Conservation (phyloP, 2,797 vertebrate species). For the Lepidocolaptes lacrymiger region DNA sequence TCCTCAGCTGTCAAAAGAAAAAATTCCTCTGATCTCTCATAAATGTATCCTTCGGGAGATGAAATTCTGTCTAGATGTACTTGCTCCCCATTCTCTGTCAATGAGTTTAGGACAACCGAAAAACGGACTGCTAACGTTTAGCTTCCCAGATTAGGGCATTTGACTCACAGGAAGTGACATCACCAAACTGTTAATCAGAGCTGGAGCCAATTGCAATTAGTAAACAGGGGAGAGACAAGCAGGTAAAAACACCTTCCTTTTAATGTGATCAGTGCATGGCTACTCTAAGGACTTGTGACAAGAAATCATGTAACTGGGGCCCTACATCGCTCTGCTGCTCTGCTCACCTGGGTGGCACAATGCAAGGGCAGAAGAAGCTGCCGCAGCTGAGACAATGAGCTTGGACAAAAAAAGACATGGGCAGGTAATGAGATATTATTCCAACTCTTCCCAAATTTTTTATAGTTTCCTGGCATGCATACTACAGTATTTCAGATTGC, state of each 20-base stretch:
- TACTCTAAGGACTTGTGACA: rapidly evolving
- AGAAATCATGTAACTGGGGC: not conserved
- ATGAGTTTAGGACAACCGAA: not conserved
- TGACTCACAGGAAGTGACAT: not conserved
- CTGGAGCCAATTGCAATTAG: not conserved
- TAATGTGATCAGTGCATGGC: not conserved
- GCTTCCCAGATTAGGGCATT: not conserved
- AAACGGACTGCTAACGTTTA: not conserved
- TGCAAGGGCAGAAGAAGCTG: not conserved
- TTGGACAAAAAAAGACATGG: not conserved
- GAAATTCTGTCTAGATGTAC: not conserved
- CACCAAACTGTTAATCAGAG: not conserved
- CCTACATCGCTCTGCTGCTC: not conserved
- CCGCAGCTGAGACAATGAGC: not conserved
- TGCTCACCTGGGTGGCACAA: not conserved
- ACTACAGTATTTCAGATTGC: not conserved
- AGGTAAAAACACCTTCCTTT: not conserved
- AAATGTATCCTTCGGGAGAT: not conserved
- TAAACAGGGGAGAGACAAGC: not conserved
- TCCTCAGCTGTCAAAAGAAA: not conserved
- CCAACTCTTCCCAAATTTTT: not conserved
- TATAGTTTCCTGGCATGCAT: not conserved
- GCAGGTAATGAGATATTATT: not conserved
- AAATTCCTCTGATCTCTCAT: not conserved
- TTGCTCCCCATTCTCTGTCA: not conserved